Evolutionary conservation across 2,797 vertebrate genomes (phyloP).

Genomic region (Alfaro cultratus): DNA sequence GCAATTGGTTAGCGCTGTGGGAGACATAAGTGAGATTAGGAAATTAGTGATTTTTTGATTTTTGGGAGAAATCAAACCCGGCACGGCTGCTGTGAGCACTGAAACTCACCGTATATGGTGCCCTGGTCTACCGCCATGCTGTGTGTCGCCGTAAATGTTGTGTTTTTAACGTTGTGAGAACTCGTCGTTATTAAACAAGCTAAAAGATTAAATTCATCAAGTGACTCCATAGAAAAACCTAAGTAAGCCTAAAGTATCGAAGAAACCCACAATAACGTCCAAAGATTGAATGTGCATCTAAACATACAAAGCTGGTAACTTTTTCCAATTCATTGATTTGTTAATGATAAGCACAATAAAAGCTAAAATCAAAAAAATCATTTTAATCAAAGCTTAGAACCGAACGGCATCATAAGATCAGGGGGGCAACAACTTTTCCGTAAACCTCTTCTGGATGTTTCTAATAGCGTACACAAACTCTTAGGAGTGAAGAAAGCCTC

Average conservation of each 20-base stretch:
- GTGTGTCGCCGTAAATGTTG: neutral
- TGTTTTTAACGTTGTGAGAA: too few species aligned
- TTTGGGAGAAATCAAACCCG: neutral
- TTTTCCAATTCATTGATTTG: neutral
- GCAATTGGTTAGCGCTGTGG: neutral
- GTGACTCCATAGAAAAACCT: too few species aligned
- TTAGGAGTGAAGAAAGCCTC: slow-evolving; percentile 42
- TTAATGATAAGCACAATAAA: neutral
- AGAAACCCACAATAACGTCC: neutral
- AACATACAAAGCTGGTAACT: neutral
- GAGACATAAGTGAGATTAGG: neutral
- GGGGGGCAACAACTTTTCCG: neutral
- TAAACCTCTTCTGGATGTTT: neutral
- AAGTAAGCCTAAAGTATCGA: neutral
- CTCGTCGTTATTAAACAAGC: neutral
- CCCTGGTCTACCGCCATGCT: neutral
- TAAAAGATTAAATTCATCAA: neutral
- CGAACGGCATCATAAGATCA: neutral
- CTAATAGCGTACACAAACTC: slow-evolving; percentile 46
- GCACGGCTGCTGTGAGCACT: neutral
- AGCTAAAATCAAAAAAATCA: neutral
- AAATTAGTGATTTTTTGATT: neutral
- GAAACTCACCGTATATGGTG: neutral
- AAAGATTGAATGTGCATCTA: neutral
- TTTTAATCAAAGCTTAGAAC: slow-evolving; percentile 2